A percentile compares a stretch with the other conserved stretches of the same genome.
Evolutionary conservation across 2,888 invertebrate species (phyloP).

Genomic region (Ischnura elegans): DNA sequence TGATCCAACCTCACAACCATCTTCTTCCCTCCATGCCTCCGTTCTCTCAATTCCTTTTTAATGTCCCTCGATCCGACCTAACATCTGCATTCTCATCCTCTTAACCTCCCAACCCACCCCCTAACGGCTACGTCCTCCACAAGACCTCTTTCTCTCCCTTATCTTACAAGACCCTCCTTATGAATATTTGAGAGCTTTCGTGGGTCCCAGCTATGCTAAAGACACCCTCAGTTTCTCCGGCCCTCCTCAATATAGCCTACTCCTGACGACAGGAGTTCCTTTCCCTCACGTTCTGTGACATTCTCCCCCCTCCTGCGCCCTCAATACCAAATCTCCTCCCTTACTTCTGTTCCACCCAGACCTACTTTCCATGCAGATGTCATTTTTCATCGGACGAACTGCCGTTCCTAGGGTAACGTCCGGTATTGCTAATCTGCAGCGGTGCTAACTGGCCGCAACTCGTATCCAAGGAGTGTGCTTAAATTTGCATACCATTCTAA

Average conservation of each 20-base stretch:
- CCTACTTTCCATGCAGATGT: neutral
- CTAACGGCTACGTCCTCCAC: neutral
- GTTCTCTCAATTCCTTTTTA: neutral
- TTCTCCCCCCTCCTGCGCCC: neutral
- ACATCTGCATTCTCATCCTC: neutral
- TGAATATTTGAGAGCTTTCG: conserved; percentile 61
- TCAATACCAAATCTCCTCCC: too few species aligned
- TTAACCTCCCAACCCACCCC: neutral
- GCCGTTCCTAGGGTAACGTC: neutral
- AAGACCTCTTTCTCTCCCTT: conserved; percentile 1
- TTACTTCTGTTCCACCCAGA: neutral
- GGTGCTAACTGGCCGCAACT: too few species aligned
- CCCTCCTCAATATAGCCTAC: conserved; percentile 33
- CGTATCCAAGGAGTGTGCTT: too few species aligned
- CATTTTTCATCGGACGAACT: neutral
- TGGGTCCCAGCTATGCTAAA: conserved; percentile 48
- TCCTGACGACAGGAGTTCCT: neutral
- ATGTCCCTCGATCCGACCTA: neutral
- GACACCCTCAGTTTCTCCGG: conserved; percentile 2
- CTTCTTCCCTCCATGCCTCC: neutral
- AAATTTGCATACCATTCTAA: too few species aligned
- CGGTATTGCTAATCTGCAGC: too few species aligned
- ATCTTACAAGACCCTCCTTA: conserved; percentile 42
- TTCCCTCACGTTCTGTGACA: conserved; percentile 9
- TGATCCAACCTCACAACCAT: too few species aligned